Evolutionary conservation across 2,797 vertebrate species (phyloP).

Genomic region (Neosalanx taihuensis): DNA sequence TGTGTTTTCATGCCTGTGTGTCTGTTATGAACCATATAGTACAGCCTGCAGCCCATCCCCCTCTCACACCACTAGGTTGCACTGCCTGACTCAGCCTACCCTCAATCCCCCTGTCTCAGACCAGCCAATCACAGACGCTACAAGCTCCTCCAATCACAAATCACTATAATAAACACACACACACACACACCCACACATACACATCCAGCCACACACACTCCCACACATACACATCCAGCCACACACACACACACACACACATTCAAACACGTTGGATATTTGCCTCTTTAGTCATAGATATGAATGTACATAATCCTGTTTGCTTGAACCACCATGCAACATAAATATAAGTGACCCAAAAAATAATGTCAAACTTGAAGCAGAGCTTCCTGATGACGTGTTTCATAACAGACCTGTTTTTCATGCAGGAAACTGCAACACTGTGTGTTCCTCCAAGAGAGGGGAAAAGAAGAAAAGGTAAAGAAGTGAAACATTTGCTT

Average conservation of each 20-base stretch:
- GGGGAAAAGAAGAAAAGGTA: background rate
- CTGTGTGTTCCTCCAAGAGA: conserved; percentile 19
- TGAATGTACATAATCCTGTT: conserved; percentile 66
- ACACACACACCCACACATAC: conserved; percentile 41
- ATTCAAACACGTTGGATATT: conserved; percentile 44
- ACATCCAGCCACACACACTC: conserved; percentile 16
- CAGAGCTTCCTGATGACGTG: conserved; percentile 48
- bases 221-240: conserved; percentile 39
- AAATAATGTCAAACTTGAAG: conserved; percentile 58
- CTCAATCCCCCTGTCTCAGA: conserved; percentile 30
- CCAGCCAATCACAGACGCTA: conserved; percentile 55
- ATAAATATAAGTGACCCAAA: conserved; percentile 67
- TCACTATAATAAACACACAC: conserved; percentile 46
- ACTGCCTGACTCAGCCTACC: conserved; percentile 67
- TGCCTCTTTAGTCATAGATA: conserved; percentile 51
- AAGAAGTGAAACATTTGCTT: conserved; percentile 11
- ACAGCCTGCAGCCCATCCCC: conserved; percentile 38
- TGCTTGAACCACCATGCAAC: conserved; percentile 53
- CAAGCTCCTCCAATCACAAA: conserved; percentile 55
- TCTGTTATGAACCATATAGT: background rate
- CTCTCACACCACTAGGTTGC: conserved; percentile 73
- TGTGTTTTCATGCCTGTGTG: conserved; percentile 12
- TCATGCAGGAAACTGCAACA: background rate
- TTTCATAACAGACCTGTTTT: conserved; percentile 34
- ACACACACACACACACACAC: conserved; percentile 26